These are phyloP conservation scores for Hippopotamus amphibius DNA, from an alignment of 2,113 vertebrate species.

Conservation along the genomic window DNA sequence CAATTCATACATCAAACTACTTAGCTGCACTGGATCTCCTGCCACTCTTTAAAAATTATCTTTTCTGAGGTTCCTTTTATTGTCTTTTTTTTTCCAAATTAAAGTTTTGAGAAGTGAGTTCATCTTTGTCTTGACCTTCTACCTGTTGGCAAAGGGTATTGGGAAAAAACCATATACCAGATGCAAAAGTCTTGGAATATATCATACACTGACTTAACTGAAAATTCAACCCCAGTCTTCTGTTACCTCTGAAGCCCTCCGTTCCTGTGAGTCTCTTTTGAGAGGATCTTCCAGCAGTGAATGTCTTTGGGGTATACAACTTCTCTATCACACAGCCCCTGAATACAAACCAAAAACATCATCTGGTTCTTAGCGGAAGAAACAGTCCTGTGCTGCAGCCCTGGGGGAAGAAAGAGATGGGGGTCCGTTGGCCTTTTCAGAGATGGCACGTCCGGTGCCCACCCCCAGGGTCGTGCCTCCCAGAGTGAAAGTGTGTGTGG, in stretches of 20 bases:
- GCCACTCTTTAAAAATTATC: not conserved
- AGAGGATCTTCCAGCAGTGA: not conserved
- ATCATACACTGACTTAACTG: not conserved
- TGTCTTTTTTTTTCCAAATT: not conserved
- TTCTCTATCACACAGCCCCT: not conserved
- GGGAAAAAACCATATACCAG: too few species aligned
- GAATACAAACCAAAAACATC: not conserved
- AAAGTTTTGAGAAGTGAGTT: not conserved
- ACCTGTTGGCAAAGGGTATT: not conserved
- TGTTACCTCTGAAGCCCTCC: not conserved
- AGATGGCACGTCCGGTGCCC: accelerated
- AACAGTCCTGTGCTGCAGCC: accelerated
- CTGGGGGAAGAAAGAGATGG: not conserved
- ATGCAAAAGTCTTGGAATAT: not conserved
- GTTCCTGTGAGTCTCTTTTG: not conserved
- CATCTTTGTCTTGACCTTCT: not conserved
- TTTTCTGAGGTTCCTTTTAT: not conserved
- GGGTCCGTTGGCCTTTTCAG: not conserved
- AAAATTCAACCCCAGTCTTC: not conserved
- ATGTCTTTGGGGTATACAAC: not conserved
- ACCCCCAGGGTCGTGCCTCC: not conserved
- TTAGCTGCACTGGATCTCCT: not conserved
- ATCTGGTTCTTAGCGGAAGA: not conserved
- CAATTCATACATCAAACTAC: not conserved
- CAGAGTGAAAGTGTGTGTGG: not conserved